phyloP scores from a whole-genome alignment of 2,888 invertebrate genomes.

The Xestoiulus laeticollis region DNA sequence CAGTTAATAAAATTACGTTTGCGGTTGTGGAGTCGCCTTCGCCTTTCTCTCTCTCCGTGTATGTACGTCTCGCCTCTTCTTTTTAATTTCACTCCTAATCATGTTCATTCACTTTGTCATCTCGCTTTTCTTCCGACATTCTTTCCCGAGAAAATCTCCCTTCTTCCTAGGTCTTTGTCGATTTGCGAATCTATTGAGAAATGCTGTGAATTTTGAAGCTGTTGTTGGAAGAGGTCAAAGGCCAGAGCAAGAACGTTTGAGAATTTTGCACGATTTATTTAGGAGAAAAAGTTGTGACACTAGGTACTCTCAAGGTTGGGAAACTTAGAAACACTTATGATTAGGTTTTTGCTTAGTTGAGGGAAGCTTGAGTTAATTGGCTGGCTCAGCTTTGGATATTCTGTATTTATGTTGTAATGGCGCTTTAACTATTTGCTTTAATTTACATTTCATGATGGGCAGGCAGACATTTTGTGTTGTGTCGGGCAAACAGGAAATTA shows the following conservation, averaged over 20 bases:
- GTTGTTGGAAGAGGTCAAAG: neutral
- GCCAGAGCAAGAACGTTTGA: neutral
- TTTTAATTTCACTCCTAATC: conserved; percentile 39
- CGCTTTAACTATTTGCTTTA: too few relatives aligned
- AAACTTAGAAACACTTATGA: too few relatives aligned
- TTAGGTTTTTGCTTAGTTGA: too few relatives aligned
- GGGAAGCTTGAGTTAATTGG: too few relatives aligned
- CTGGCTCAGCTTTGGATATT: too few relatives aligned
- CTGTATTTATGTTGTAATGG: too few relatives aligned
- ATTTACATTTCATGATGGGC: too few relatives aligned
- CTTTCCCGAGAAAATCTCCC: neutral
- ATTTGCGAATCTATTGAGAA: neutral
- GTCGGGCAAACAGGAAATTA: too few relatives aligned
- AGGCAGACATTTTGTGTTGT: too few relatives aligned
- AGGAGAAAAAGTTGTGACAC: too few relatives aligned
- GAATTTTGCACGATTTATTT: too few relatives aligned
- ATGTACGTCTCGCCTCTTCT: neutral
- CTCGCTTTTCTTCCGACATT: conserved; percentile 12
- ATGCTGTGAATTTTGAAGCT: neutral
- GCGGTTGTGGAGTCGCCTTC: conserved; percentile 40
- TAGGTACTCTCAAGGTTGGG: too few relatives aligned
- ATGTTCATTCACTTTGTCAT: conserved; percentile 41
- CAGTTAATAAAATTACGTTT: conserved; percentile 47
- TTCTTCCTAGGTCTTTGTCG: neutral
- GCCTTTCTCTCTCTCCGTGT: neutral